Percentiles rank a stretch among this genome's conserved stretches.
These are phyloP conservation scores for Liasis olivaceus DNA, from an alignment of 2,797 vertebrate genomes.

Conservation along the genomic window DNA sequence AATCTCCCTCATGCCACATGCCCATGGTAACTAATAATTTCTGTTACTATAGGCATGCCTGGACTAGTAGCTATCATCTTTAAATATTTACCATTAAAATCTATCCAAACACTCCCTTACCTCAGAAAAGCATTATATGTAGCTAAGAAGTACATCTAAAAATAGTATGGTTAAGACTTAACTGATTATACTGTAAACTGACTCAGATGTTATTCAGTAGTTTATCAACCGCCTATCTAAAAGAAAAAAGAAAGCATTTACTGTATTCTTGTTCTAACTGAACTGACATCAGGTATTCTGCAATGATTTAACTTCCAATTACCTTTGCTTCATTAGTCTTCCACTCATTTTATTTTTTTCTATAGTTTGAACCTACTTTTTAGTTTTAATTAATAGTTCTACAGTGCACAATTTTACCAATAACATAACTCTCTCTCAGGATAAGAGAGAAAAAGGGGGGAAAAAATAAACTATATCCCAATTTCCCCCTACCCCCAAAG, in stretches of 20 bases:
- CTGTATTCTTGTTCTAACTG: not conserved
- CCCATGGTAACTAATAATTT: not conserved
- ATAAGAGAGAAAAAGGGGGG: not conserved
- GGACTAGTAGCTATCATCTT: not conserved
- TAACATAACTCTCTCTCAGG: not conserved
- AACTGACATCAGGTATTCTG: not conserved
- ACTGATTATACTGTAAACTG: not conserved
- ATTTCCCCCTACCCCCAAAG: not conserved
- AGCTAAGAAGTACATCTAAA: not conserved
- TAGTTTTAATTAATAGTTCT: not conserved
- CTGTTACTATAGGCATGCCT: not conserved
- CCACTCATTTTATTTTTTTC: not conserved
- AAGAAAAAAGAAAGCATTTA: not conserved
- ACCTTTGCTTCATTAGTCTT: not conserved
- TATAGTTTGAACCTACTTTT: not conserved
- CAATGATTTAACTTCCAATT: not conserved
- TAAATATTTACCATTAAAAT: not conserved
- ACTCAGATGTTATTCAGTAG: not conserved
- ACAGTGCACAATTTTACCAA: not conserved
- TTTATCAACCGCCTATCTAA: conserved; percentile 7
- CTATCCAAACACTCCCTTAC: not conserved
- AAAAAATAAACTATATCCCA: not conserved
- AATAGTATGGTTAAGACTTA: not conserved
- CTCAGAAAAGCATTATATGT: not conserved
- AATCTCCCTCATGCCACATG: not conserved